These are phyloP conservation scores for Salmo trutta DNA, from an alignment of 2,797 vertebrate genomes.

Conservation along the genomic window DNA sequence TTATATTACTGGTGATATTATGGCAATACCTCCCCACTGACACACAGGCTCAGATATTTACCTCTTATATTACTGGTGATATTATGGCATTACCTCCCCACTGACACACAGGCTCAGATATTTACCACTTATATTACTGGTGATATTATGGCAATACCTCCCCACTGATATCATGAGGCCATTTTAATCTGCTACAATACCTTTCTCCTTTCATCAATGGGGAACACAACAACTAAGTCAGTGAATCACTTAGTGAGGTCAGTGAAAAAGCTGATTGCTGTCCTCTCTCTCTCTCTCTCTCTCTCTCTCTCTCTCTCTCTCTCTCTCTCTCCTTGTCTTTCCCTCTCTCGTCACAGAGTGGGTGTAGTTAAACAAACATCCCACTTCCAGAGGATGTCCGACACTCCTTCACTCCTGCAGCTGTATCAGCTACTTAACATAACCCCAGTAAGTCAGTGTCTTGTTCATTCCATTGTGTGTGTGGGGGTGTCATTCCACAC, in stretches of 20 bases:
- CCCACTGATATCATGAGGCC: not conserved
- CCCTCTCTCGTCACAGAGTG: slow-evolving; percentile 35
- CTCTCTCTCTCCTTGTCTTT: not conserved
- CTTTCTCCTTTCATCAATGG: not conserved
- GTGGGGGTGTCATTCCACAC: slow-evolving; percentile 57
- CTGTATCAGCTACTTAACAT: slow-evolving; percentile 59
- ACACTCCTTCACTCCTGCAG: slow-evolving; percentile 33
- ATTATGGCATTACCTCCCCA: not conserved
- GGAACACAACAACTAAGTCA: not conserved
- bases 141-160: not conserved
- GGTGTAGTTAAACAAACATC: slow-evolving; percentile 68
- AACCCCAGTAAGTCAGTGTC: slow-evolving; percentile 35
- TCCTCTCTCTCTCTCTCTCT: not conserved
- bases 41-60: too few relatives aligned
- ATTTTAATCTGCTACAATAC: not conserved
- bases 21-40: too few relatives aligned
- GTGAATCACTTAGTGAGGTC: not conserved
- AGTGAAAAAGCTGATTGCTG: not conserved
- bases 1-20: too few relatives aligned
- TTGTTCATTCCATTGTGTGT: not conserved
- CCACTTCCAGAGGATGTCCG: slow-evolving; percentile 56
- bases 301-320: not conserved
- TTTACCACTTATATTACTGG: too few relatives aligned
- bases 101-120: not conserved
- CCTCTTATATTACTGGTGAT: too few relatives aligned